Percentiles rank a stretch among this genome's conserved stretches.
Conservation (phyloP, 2,797 vertebrate species). For the Lycodopsis pacificus region DNA sequence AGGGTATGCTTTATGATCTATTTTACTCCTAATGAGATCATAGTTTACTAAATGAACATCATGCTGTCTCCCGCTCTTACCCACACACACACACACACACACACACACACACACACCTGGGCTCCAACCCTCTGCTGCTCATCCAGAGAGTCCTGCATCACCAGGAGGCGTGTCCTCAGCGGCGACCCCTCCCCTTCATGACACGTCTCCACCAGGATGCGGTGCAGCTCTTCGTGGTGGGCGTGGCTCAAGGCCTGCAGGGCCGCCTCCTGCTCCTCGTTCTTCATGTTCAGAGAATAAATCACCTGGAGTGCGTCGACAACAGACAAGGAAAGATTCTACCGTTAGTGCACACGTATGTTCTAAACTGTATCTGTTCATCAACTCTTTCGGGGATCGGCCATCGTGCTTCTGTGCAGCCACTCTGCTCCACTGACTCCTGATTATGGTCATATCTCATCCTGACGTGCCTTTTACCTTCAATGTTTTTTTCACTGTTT, state of each 20-base stretch:
- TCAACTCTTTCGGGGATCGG: background rate
- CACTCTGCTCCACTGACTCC: background rate
- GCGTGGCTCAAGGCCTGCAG: conserved; percentile 88
- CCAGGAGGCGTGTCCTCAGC: conserved; percentile 87
- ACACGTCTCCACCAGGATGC: conserved; percentile 87
- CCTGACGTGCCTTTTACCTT: background rate
- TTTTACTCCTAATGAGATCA: background rate
- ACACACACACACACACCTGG: conserved; percentile 75
- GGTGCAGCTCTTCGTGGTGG: conserved; percentile 90
- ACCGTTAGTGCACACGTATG: background rate
- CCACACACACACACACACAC: background rate
- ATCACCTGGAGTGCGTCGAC: conserved; percentile 87
- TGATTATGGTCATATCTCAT: background rate
- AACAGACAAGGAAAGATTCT: conserved; percentile 6
- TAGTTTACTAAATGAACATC: background rate
- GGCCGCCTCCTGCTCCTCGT: conserved; percentile 92
- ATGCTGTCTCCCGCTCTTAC: background rate
- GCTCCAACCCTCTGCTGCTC: conserved; percentile 88
- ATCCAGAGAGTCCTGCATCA: conserved; percentile 90
- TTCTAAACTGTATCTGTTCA: background rate
- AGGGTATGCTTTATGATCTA: background rate
- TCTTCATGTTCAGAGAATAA: conserved; percentile 93
- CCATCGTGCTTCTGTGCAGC: background rate
- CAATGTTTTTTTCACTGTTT: background rate
- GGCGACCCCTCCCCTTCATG: conserved; percentile 83